These are phyloP conservation scores for Myxocyprinus asiaticus DNA, from an alignment of 2,113 vertebrate species.

Conservation along the genomic window DNA sequence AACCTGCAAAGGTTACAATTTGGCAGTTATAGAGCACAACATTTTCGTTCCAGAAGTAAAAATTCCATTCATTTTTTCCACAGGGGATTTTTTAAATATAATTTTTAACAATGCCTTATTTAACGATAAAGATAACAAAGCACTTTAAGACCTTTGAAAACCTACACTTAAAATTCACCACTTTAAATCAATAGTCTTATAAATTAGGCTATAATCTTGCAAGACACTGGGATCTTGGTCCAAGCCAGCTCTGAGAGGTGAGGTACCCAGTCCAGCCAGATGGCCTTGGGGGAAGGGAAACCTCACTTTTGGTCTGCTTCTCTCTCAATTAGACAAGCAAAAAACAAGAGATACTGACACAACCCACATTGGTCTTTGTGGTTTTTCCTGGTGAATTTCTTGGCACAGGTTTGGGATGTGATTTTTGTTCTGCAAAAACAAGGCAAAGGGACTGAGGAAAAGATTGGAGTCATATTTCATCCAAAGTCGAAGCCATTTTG, in stretches of 20 bases:
- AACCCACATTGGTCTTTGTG: neutral
- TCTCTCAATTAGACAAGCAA: constrained; percentile 8
- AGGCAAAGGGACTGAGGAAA: constrained; percentile 1
- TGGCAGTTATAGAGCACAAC: neutral
- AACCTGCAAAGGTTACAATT: neutral
- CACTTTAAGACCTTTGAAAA: too few species aligned
- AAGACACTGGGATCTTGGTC: neutral
- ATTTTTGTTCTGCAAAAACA: neutral
- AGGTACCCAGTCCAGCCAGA: constrained; percentile 26
- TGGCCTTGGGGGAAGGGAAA: constrained; percentile 16
- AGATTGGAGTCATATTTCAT: constrained; percentile 19
- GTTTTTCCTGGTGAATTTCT: neutral
- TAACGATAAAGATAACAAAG: too few species aligned
- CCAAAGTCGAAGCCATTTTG: constrained; percentile 25
- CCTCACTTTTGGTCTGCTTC: neutral
- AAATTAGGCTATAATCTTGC: too few species aligned
- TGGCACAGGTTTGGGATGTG: neutral
- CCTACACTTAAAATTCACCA: too few species aligned
- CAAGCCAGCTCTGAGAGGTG: constrained; percentile 14
- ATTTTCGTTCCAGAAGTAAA: too few species aligned
- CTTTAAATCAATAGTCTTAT: too few species aligned
- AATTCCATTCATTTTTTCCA: too few species aligned
- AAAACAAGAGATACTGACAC: constrained; percentile 30
- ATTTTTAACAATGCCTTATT: too few species aligned
- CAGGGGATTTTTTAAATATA: too few species aligned